Percentiles rank a stretch among this genome's conserved stretches.
phyloP scores from a whole-genome alignment of 2,797 vertebrate genomes.

The Hylomyscus alleni region DNA sequence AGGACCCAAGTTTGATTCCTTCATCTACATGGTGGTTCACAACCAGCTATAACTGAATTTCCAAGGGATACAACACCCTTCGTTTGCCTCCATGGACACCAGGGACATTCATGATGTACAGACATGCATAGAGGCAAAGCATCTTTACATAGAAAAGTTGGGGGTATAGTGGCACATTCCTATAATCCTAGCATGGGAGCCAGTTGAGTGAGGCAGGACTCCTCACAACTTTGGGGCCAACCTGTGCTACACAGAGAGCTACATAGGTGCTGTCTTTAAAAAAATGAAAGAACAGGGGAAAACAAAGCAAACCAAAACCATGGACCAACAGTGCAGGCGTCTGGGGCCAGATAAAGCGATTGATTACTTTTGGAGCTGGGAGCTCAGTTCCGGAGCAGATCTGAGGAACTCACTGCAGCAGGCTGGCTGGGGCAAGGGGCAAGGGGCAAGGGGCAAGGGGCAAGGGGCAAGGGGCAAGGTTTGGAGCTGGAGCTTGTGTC shows the following conservation, averaged over 20 bases:
- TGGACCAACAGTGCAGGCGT: neutral
- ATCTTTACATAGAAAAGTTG: neutral
- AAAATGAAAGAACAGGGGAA: neutral
- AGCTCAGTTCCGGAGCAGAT: slow-evolving; percentile 51
- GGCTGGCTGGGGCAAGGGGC: neutral
- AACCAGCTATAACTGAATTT: neutral
- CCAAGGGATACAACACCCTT: neutral
- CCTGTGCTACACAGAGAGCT: neutral
- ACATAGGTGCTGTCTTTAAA: neutral
- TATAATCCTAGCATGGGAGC: neutral
- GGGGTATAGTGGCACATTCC: neutral
- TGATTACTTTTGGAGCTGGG: slow-evolving; percentile 53
- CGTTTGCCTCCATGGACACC: neutral
- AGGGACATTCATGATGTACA: neutral
- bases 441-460: no score
- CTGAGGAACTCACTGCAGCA: neutral
- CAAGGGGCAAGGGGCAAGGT: neutral
- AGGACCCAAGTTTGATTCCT: neutral
- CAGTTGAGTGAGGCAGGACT: neutral
- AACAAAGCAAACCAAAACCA: neutral
- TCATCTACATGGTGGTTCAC: neutral
- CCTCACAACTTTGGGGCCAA: neutral
- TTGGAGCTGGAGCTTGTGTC: slow-evolving; percentile 47
- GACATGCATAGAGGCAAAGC: neutral
- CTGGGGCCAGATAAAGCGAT: slow-evolving; percentile 49